phyloP scores from a whole-genome alignment of 2,113 vertebrate species.

The Pleuronectes platessa region DNA sequence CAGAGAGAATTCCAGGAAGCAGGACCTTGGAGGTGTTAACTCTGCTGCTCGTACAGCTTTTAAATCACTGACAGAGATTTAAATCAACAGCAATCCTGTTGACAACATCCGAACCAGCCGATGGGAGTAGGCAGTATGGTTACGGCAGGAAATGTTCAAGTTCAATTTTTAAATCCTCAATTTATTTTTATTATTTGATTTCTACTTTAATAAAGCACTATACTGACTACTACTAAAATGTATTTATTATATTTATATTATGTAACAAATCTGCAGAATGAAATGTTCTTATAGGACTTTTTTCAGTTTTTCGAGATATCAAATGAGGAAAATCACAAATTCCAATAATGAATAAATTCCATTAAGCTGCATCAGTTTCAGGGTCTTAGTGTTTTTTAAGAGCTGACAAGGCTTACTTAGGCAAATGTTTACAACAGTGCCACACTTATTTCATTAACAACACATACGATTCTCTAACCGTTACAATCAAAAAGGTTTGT shows the following conservation, averaged over 20 bases:
- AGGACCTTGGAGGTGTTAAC: slow-evolving; percentile 41
- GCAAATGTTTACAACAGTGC: too few relatives aligned
- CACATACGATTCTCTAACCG: too few relatives aligned
- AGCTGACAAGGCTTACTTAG: too few relatives aligned
- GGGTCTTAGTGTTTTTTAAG: too few relatives aligned
- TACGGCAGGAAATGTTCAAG: slow-evolving; percentile 45
- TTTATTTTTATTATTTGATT: too few relatives aligned
- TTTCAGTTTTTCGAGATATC: too few relatives aligned
- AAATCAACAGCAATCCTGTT: slow-evolving; percentile 47
- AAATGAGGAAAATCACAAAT: too few relatives aligned
- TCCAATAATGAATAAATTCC: too few relatives aligned
- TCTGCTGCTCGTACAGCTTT: slow-evolving; percentile 19
- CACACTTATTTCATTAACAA: too few relatives aligned
- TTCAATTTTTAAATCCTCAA: neutral
- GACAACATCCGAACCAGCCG: slow-evolving; percentile 43
- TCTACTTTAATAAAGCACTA: neutral
- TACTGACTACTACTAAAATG: neutral
- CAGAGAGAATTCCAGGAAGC: slow-evolving; percentile 79
- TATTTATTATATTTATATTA: neutral
- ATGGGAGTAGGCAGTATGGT: slow-evolving; percentile 23
- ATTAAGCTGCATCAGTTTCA: too few relatives aligned
- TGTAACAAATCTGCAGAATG: neutral
- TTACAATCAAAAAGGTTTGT: too few relatives aligned
- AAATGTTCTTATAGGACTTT: too few relatives aligned
- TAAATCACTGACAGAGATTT: slow-evolving; percentile 71